Base-by-base conservation (phyloP, 2,888 invertebrate genomes). In the Anoncus sp. region DNA sequence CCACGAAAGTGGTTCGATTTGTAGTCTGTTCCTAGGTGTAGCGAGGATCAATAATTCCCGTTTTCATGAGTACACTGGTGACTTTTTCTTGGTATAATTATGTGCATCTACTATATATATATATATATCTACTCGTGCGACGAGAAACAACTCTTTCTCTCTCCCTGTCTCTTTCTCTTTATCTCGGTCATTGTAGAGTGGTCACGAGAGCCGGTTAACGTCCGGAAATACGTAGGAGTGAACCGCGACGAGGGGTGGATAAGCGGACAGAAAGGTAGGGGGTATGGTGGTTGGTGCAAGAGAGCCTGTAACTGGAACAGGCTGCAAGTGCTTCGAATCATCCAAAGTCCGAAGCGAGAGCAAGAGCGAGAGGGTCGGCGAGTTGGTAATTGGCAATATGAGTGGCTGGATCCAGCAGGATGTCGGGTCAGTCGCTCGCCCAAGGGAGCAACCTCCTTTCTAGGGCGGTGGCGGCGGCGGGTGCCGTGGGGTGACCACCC, bases 321-420 rank as follows among this genome's bases (percentile, higher is more conserved):
- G 81, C 83, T 87, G 83, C 83, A 87, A 87, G 87, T 86, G 84
- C 70, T 70, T 67, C 81, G 84, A 87, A 87, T 89, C 85, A 86
- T 86, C 85, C 86, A 81, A 88, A 89, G 88, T 89, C 88, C 83
- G 84, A 85, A 79, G 72, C 72, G 84, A 85, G 86, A 79, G 85
- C 67, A 83, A 81, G 84, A 87, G 87, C 80, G 87, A 87, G 89
- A 89, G 87, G 87, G 86, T 88, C 88, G 88, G 85, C 82, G 90
- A 90, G 90, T 90, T 90, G 89, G 90, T 90, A 90, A 90, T 90
- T 90, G 90, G 90, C 90, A 90, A 90, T 90, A 90, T 90, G 90
- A 90, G 90, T 90, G 90, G 89, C 88, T 88, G 88, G 87, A 83
- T 83, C 78, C 88, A 87, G 88, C 87, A 86, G 86, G 87, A 88